Conservation (phyloP, 2,888 invertebrate genomes). For the Scaptomyza tumidula region DNA sequence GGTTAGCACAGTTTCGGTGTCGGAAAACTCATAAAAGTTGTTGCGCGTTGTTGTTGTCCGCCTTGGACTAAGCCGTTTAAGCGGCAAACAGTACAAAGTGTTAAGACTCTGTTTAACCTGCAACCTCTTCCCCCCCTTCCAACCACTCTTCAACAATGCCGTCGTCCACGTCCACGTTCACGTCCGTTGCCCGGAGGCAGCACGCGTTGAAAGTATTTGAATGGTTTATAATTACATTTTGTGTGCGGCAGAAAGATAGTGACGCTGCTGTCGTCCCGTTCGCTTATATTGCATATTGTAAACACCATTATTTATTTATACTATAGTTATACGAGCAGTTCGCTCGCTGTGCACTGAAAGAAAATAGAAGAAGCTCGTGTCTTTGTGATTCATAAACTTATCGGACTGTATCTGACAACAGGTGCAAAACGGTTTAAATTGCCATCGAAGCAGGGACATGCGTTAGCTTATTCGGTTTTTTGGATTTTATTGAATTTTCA, state of each 20-base stretch:
- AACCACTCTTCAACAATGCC: neutral
- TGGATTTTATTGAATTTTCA: conserved; percentile 64
- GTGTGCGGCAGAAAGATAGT: conserved; percentile 33
- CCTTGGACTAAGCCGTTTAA: conserved; percentile 69
- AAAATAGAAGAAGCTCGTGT: neutral
- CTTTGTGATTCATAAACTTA: too few relatives aligned
- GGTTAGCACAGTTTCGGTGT: neutral
- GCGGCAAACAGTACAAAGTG: conserved; percentile 70
- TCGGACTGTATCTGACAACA: conserved; percentile 42
- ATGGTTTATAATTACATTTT: conserved; percentile 77
- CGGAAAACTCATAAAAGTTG: conserved; percentile 64
- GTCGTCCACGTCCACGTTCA: neutral
- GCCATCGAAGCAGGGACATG: neutral
- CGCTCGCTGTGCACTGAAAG: conserved; percentile 2
- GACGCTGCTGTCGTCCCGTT: conserved; percentile 4
- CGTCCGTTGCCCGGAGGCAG: neutral
- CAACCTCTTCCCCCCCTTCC: neutral
- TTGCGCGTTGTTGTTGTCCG: conserved; percentile 18
- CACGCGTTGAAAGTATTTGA: conserved; percentile 55
- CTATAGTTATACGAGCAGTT: neutral
- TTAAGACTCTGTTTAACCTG: conserved; percentile 54
- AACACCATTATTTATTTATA: conserved; percentile 8
- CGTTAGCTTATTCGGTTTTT: conserved; percentile 55
- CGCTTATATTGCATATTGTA: conserved; percentile 32
- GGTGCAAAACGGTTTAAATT: conserved; percentile 40